Evolutionary conservation across 2,888 invertebrate species (phyloP), one percentile per base, ranked within the genome.

Genomic region (Xanthia togata): DNA sequence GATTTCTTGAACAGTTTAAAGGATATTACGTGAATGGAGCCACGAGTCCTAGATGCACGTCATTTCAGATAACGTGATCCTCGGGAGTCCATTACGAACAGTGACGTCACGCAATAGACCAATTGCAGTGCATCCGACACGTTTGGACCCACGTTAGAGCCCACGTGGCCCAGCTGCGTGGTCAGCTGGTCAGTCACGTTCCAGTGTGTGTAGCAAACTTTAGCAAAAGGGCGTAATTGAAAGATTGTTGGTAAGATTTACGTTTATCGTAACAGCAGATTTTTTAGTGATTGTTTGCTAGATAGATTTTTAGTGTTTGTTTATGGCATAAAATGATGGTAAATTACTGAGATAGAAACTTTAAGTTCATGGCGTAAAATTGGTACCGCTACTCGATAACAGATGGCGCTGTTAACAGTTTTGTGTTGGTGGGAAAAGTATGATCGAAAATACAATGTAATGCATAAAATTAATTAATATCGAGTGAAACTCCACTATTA

Each of bases 331-430:
- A 1, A 0, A 41, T 4, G 4, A 8, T 11, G 3, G 1, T 38
- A 44, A 50, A 41, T 23, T 9, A 0, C 2, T 14, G 14, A 0
- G 1, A 41, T 5, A 38, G 2, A 2, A 20, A 31, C 2, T 41
- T 6, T 55, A 41, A 35, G n/a, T 17, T 1, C 0, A 2, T 0
- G 0, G 4, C 57, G 65, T 78, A 8, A n/a, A 60, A 31, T 31
- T 85, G 11, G 17, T 86, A 76, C 57, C 5, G 87, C 95, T 94
- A 95, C 91, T 94, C 92, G 80, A 86, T 75, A 87, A 88, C 76
- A 95, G 95, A 93, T 94, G 94, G 93, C 95, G 93, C 81, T 89
- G 87, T n/a, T 11, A 2, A 12, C 44, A 9, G 2, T 12, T 38
- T 57, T 31, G 0, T 63, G 6, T 14, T 20, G 14, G 14, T 60